Evolutionary conservation across 2,888 invertebrate genomes (phyloP).

Genomic region (Trilocha varians): DNA sequence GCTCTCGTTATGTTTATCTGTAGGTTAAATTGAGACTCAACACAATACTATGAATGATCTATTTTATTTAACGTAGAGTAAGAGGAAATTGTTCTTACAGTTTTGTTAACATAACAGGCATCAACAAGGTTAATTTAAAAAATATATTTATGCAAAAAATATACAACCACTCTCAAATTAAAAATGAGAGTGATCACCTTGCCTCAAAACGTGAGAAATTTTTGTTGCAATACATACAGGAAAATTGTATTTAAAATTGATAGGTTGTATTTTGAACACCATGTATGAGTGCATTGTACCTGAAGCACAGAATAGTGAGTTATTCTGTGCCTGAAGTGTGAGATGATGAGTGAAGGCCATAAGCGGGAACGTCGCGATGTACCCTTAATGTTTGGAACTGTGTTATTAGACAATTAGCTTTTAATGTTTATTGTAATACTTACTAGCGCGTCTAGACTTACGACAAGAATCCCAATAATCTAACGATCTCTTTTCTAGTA

Average conservation of each 20-base stretch:
- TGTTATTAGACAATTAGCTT: constrained; percentile 61
- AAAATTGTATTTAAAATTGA: too few species aligned
- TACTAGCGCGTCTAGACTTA: constrained; percentile 15
- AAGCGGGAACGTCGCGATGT: constrained; percentile 2
- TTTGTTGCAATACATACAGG: too few species aligned
- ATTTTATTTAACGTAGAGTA: too few species aligned
- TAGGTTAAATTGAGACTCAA: neutral
- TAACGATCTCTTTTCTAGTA: neutral
- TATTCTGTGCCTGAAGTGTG: constrained; percentile 25
- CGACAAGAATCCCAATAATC: constrained; percentile 19
- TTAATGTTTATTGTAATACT: constrained; percentile 18
- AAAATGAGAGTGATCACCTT: too few species aligned
- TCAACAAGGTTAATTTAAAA: too few species aligned
- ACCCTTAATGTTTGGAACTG: constrained; percentile 45
- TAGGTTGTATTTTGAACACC: neutral
- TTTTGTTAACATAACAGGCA: too few species aligned
- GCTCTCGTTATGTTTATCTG: neutral
- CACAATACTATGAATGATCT: too few species aligned
- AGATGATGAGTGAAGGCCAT: constrained; percentile 12
- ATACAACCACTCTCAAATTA: too few species aligned
- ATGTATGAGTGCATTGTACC: constrained; percentile 37
- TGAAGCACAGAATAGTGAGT: too few species aligned
- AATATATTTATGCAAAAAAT: too few species aligned
- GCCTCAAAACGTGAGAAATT: too few species aligned
- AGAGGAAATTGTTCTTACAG: too few species aligned